These are phyloP conservation scores for Lydus trimaculatus DNA, from an alignment of 2,888 invertebrate genomes.

Conservation along the genomic window DNA sequence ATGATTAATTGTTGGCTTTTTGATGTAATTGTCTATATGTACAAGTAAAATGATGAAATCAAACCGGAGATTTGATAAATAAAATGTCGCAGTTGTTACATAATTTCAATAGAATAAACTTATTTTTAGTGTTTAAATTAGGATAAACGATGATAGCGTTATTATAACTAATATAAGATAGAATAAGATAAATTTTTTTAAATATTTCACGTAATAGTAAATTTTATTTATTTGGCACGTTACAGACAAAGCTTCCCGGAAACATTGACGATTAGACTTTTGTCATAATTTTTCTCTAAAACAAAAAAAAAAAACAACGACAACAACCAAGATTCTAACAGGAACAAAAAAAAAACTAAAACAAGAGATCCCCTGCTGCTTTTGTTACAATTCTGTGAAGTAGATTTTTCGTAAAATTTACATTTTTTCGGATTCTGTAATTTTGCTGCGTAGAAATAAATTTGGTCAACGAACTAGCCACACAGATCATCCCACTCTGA, in stretches of 20 bases:
- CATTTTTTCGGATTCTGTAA: neutral
- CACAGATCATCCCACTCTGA: neutral
- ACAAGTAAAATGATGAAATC: conserved; percentile 1
- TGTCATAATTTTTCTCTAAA: conserved; percentile 15
- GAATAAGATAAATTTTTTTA: conserved; percentile 18
- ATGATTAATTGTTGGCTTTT: conserved; percentile 9
- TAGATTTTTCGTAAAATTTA: neutral
- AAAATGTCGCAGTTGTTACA: conserved; percentile 28
- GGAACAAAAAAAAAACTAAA: neutral
- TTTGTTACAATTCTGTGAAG: conserved; percentile 2
- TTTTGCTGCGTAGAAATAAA: conserved; percentile 4
- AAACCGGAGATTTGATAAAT: conserved; percentile 13
- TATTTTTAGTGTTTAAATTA: conserved; percentile 24
- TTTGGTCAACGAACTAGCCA: conserved; percentile 1
- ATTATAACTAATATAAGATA: neutral
- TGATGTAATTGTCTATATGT: conserved; percentile 3
- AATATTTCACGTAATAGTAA: conserved; percentile 20
- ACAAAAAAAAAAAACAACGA: neutral
- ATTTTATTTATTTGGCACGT: conserved; percentile 29
- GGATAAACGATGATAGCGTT: conserved; percentile 16
- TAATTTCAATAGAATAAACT: conserved; percentile 21
- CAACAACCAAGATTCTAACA: neutral
- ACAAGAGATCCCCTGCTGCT: neutral
- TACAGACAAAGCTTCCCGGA: conserved; percentile 22
- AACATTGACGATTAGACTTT: conserved; percentile 24